These are phyloP conservation scores for Pentalonia nigronervosa DNA, from an alignment of 1,140 invertebrate genomes.

Conservation along the genomic window DNA sequence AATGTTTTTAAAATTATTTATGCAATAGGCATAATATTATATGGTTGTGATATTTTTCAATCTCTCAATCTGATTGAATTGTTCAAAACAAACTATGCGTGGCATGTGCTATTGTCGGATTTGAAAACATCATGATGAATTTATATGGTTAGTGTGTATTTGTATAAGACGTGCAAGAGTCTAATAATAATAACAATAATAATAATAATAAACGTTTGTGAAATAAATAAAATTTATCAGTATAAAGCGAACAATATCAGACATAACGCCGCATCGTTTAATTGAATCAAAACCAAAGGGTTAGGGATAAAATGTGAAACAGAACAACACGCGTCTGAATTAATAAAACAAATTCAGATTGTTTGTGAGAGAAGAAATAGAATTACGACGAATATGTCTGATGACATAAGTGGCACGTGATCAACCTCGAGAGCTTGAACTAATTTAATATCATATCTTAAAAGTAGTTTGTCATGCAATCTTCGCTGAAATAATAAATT, in stretches of 20 bases:
- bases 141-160: neutral
- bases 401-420: neutral
- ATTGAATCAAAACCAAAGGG: neutral
- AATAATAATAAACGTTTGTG: neutral
- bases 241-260: neutral
- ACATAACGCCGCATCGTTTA: neutral
- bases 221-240: neutral
- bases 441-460: neutral
- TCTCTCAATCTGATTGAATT: neutral
- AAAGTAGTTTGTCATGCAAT: neutral
- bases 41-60: conserved; percentile 9
- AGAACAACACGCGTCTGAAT: neutral
- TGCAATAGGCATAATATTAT: conserved; percentile 3
- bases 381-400: neutral
- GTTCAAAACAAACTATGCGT: neutral
- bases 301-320: neutral
- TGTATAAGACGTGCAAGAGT: neutral
- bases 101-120: neutral
- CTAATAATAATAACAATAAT: neutral
- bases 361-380: neutral
- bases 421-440: neutral
- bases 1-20: neutral
- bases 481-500: neutral
- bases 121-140: neutral
- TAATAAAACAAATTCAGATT: conserved; percentile 19